A percentile compares a stretch with the other conserved stretches of the same genome.
These are phyloP conservation scores for Crocidura indochinensis DNA, from an alignment of 2,797 vertebrate species.

Conservation along the genomic window DNA sequence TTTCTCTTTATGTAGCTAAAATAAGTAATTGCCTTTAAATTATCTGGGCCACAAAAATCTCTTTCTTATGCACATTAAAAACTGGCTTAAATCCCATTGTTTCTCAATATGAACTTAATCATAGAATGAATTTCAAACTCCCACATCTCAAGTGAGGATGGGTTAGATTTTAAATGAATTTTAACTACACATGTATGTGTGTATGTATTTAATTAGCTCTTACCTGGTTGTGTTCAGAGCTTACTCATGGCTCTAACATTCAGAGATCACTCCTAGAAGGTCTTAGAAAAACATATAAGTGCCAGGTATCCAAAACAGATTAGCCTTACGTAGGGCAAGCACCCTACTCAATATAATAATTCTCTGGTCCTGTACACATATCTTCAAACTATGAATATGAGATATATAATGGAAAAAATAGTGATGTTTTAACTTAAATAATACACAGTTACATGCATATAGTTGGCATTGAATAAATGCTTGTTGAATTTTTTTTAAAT, in stretches of 20 bases:
- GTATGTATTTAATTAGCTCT: no score
- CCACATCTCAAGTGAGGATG: constrained; percentile 81
- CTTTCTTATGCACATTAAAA: constrained; percentile 81
- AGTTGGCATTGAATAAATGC: neutral
- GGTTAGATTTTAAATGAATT: constrained; percentile 86
- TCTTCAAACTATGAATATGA: constrained; percentile 81
- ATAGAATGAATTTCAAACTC: constrained; percentile 85
- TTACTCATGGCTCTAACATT: no score
- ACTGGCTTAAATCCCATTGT: constrained; percentile 84
- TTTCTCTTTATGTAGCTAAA: constrained; percentile 87
- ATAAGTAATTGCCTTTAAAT: constrained; percentile 88
- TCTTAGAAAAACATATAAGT: no score
- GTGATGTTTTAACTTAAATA: neutral
- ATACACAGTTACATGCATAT: neutral
- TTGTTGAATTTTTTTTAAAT: constrained; percentile 5
- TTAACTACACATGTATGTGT: constrained; percentile 55
- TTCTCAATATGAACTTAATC: constrained; percentile 85
- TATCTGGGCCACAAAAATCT: constrained; percentile 81
- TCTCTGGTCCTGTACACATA: no score
- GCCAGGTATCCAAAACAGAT: no score
- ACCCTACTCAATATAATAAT: neutral
- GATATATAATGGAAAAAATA: constrained; percentile 60
- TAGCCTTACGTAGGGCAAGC: no score
- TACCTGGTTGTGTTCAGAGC: no score
- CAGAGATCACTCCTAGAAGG: no score